phyloP scores from a whole-genome alignment of 2,888 invertebrate genomes.

The Heteromurus nitidus region DNA sequence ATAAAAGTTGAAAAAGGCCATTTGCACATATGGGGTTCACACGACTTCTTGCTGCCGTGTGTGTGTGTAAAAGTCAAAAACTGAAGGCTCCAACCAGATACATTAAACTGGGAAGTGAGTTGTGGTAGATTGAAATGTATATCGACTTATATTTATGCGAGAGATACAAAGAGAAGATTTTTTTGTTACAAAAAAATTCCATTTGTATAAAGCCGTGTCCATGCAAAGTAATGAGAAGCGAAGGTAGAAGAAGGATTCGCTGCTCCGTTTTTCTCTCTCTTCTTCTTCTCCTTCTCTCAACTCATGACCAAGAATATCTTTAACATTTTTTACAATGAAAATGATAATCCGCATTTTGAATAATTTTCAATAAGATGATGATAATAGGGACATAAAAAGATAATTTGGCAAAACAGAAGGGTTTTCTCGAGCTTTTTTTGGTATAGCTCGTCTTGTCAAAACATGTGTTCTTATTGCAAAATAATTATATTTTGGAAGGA shows the following conservation, averaged over 20 bases:
- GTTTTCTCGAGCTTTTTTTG: background rate
- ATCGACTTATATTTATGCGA: too few species aligned
- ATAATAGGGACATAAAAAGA: too few species aligned
- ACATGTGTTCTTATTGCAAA: conserved; percentile 47
- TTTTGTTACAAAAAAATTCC: too few species aligned
- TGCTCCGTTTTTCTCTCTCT: background rate
- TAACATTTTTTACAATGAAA: too few species aligned
- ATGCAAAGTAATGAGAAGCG: conserved; percentile 28
- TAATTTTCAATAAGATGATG: too few species aligned
- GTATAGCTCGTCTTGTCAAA: conserved; percentile 28
- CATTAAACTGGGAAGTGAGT: conserved; percentile 31
- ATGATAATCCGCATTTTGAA: too few species aligned
- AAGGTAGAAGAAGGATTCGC: too few species aligned
- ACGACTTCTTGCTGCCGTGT: too few species aligned
- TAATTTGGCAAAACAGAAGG: too few species aligned
- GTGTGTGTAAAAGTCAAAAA: too few species aligned
- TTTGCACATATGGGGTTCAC: conserved; percentile 1
- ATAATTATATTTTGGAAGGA: conserved; percentile 15
- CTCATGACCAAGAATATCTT: too few species aligned
- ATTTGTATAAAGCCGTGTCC: conserved; percentile 13
- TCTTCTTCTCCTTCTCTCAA: background rate
- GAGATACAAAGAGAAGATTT: too few species aligned
- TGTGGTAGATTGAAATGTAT: background rate
- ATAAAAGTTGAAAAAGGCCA: conserved; percentile 55
- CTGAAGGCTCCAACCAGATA: conserved; percentile 27